phyloP scores from a whole-genome alignment of 2,113 vertebrate species.

The Limnothrissa miodon region DNA sequence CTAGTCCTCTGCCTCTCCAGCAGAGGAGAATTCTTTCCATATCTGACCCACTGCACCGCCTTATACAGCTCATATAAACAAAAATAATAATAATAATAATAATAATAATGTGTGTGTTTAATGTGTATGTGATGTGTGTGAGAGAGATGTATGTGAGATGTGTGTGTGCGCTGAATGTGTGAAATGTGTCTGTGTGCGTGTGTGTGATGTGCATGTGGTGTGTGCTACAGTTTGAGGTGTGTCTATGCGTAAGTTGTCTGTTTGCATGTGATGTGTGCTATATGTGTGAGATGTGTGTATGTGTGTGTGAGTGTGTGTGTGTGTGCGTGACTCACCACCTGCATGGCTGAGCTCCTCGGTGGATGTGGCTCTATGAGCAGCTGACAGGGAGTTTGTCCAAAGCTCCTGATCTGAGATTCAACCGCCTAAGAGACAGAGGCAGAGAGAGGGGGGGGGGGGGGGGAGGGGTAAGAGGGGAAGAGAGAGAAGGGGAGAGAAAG shows the following conservation, averaged over 20 bases:
- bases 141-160: no score
- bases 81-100: no score
- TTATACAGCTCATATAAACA: no score
- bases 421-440: constrained; percentile 78
- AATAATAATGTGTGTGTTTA: no score
- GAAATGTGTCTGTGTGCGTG: no score
- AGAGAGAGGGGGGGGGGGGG: constrained; percentile 13
- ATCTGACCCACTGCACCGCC: not conserved
- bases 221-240: no score
- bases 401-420: constrained; percentile 96
- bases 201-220: no score
- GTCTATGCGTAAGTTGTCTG: no score
- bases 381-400: constrained; percentile 97
- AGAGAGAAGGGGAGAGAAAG: constrained; percentile 17
- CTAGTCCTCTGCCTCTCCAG: not conserved
- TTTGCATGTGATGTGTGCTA: no score
- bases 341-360: constrained; percentile 96
- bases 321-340: constrained; percentile 81
- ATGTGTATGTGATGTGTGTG: no score
- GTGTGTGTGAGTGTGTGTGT: not conserved
- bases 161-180: no score
- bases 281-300: no score
- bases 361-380: constrained; percentile 95
- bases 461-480: constrained; percentile 22
- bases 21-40: not conserved